Conservation (phyloP, 2,888 invertebrate genomes). For the Agrotis clavis region DNA sequence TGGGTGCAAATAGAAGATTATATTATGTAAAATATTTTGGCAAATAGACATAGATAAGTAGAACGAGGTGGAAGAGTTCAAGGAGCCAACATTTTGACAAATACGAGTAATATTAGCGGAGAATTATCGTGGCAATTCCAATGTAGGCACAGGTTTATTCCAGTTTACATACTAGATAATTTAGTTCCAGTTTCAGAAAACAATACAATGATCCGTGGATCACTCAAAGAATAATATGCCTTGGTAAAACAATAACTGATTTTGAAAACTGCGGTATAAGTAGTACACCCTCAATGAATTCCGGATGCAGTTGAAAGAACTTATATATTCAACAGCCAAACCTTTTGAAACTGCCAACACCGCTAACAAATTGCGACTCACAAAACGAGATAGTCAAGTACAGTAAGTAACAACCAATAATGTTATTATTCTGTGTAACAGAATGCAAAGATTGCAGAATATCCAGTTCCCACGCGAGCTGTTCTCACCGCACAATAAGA, state of each 20-base stretch:
- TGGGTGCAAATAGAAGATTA: conserved; percentile 40
- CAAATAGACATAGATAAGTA: conserved; percentile 32
- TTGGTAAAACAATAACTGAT: conserved; percentile 11
- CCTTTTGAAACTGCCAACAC: conserved; percentile 37
- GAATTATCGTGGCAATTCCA: background rate
- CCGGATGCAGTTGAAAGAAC: conserved; percentile 19
- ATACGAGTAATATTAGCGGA: conserved; percentile 22
- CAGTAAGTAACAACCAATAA: conserved; percentile 67
- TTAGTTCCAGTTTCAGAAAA: conserved; percentile 5
- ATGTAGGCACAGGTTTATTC: background rate
- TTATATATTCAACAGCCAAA: background rate
- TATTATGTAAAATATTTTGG: conserved; percentile 16
- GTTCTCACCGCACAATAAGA: conserved; percentile 62
- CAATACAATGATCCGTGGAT: background rate
- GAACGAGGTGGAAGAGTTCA: conserved; percentile 2
- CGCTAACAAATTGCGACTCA: conserved; percentile 38
- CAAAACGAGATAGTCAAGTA: conserved; percentile 61
- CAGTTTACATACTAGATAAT: background rate
- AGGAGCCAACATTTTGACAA: conserved; percentile 1
- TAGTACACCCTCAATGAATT: background rate
- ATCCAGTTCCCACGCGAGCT: conserved; percentile 81
- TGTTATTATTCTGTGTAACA: conserved; percentile 76
- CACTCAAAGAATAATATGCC: conserved; percentile 9
- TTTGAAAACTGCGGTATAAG: background rate
- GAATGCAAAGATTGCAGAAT: conserved; percentile 86